Evolutionary conservation across 2,113 vertebrate genomes (phyloP), one percentile per base, ranked within the genome.

Genomic region (Pelusios castaneus): DNA sequence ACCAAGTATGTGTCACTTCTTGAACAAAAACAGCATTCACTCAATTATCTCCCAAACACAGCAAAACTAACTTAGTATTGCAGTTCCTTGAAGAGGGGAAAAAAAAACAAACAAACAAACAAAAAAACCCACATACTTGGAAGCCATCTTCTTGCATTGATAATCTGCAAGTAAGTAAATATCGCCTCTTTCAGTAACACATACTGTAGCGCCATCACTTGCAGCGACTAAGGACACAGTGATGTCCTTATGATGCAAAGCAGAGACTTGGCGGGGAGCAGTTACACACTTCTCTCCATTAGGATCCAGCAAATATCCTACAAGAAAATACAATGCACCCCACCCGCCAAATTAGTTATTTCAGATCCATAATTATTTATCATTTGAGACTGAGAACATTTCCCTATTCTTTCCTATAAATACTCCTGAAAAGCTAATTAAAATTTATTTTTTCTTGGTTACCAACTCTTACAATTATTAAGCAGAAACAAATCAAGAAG

Each of bases 71-170:
- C 87, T 60, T 21, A 16, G 22, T 87, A 87, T 9, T 80, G 5
- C 8, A 78, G 55, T 86, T 94, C 51, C 47, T 14, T 11, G 75
- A 4, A 91, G 73, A 77, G 10, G 77, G 38, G 93, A 51, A 92
- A 82, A 83, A 47, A n/a, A n/a, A n/a, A n/a, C n/a, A n/a, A n/a
- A n/a, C n/a, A n/a, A n/a, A n/a, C n/a, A n/a, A n/a, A n/a, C n/a
- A n/a, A n/a, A n/a, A n/a, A n/a, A n/a, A n/a, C n/a, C n/a, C 12
- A 98, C 98, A 96, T 97, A 99, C 99, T 98, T 99, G 29, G 99
- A 99, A 92, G 99, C 99, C 94, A 99, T 97, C 98, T 99, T 99
- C 97, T 99, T 99, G 98, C 99, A 99, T 94, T 99, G 99, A 97
- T 99, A 99, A 88, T 99, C 99, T 56, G 98, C 96, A 91, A 99